Conservation (phyloP, 2,888 invertebrate genomes). For the Tridacna crocea region DNA sequence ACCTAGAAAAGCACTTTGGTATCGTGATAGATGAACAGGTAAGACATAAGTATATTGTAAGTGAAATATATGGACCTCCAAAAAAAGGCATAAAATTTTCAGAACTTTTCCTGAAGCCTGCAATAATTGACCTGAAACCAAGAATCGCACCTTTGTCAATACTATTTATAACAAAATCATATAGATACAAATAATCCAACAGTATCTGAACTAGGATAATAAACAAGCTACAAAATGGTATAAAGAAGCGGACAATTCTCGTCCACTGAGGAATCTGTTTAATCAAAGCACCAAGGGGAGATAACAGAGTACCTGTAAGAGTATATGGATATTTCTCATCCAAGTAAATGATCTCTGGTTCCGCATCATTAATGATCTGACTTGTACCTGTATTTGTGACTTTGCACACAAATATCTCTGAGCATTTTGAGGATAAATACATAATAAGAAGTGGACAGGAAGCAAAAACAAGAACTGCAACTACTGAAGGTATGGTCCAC, state of each 20-base stretch:
- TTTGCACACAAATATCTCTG: neutral
- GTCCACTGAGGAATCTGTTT: slow-evolving; percentile 2
- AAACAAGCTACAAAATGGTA: slow-evolving; percentile 36
- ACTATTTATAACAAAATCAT: slow-evolving; percentile 41
- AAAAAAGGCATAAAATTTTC: slow-evolving; percentile 50
- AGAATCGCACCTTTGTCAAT: slow-evolving; percentile 56
- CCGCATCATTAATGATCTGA: neutral
- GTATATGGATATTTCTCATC: slow-evolving; percentile 31
- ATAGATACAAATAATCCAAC: slow-evolving; percentile 41
- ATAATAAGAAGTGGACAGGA: slow-evolving; percentile 51
- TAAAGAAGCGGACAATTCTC: slow-evolving; percentile 35
- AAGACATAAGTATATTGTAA: slow-evolving; percentile 36
- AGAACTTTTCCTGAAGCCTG: slow-evolving; percentile 54
- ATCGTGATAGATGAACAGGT: slow-evolving; percentile 31
- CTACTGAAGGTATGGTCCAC: slow-evolving; percentile 55
- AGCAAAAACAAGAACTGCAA: slow-evolving; percentile 48
- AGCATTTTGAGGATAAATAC: neutral
- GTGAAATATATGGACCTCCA: slow-evolving; percentile 61
- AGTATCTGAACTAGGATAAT: slow-evolving; percentile 51
- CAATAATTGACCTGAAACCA: slow-evolving; percentile 58
- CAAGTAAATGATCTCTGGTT: slow-evolving; percentile 24
- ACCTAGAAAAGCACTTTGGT: slow-evolving; percentile 39
- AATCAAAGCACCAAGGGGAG: slow-evolving; percentile 6
- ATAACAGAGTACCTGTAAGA: slow-evolving; percentile 28
- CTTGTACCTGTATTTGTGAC: neutral